These are phyloP conservation scores for Eulithis prunata DNA, from an alignment of 2,888 invertebrate genomes.

Conservation along the genomic window DNA sequence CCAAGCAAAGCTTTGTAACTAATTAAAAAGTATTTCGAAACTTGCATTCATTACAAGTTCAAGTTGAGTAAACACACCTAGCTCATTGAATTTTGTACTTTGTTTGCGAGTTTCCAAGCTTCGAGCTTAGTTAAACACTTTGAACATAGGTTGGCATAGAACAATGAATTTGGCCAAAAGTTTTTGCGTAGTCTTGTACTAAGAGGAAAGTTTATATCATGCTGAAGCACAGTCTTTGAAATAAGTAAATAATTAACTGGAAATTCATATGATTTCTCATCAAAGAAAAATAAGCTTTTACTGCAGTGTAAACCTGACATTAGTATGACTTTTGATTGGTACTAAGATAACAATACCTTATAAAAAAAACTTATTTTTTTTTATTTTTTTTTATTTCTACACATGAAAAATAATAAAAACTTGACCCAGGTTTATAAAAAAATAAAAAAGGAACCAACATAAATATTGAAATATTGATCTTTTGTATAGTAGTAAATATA, in stretches of 20 bases:
- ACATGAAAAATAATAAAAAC: no score
- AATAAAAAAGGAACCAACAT: no score
- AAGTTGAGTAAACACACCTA: slow-evolving; percentile 22
- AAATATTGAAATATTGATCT: no score
- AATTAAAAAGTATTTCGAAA: slow-evolving; percentile 17
- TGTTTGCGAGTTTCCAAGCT: slow-evolving; percentile 18
- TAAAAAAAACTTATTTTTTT: no score
- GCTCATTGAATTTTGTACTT: slow-evolving; percentile 21
- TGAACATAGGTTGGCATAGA: slow-evolving; percentile 22
- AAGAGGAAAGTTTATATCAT: slow-evolving; percentile 5
- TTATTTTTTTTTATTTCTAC: no score
- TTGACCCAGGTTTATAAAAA: no score
- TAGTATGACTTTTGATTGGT: no score
- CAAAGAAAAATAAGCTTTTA: no score
- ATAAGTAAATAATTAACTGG: neutral
- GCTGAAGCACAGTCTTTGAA: slow-evolving; percentile 1
- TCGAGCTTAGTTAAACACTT: slow-evolving; percentile 16
- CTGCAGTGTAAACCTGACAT: no score
- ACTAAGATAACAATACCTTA: no score
- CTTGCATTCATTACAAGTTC: slow-evolving; percentile 21
- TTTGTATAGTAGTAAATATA: no score
- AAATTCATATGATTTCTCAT: neutral
- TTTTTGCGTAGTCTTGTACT: slow-evolving; percentile 10
- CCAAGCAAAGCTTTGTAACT: neutral
- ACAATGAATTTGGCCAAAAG: slow-evolving; percentile 28